Percentiles rank a stretch among this genome's conserved stretches.
These are phyloP conservation scores for Sclerodermus sp. DNA, from an alignment of 2,888 invertebrate genomes.

Conservation along the genomic window DNA sequence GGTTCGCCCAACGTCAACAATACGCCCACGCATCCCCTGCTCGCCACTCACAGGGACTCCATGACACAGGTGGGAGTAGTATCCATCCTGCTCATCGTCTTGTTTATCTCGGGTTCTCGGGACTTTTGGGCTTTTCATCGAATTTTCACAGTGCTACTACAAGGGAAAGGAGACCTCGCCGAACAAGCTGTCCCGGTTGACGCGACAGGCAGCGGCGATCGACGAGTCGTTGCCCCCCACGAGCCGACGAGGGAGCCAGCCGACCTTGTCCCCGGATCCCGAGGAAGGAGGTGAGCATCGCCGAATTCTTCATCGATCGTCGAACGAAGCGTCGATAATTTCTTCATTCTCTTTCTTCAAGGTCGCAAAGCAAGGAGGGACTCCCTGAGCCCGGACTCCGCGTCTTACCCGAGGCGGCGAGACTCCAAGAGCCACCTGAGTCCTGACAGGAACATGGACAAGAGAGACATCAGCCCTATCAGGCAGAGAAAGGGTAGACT, in stretches of 20 bases:
- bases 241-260: slow-evolving; percentile 78
- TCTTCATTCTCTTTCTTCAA: slow-evolving; percentile 21
- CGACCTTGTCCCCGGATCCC: slow-evolving; percentile 79
- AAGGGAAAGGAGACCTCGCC: slow-evolving; percentile 52
- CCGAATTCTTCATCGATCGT: too few species aligned
- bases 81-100: too few species aligned
- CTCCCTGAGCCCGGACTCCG: slow-evolving; percentile 88
- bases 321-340: too few species aligned
- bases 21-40: slow-evolving; percentile 60
- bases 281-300: slow-evolving; percentile 63
- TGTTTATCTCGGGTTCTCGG: too few species aligned
- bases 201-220: slow-evolving; percentile 85
- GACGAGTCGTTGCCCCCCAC: slow-evolving; percentile 82
- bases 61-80: slow-evolving; percentile 89
- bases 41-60: slow-evolving; percentile 72
- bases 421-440: slow-evolving; percentile 79
- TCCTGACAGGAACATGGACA: slow-evolving; percentile 71
- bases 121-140: too few species aligned
- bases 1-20: slow-evolving; percentile 55
- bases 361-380: slow-evolving; percentile 79
- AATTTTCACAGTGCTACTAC: slow-evolving; percentile 47
- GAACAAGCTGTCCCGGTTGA: slow-evolving; percentile 68
- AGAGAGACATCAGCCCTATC: slow-evolving; percentile 78
- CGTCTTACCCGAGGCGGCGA: slow-evolving; percentile 69
- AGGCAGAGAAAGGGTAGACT: slow-evolving; percentile 70